These are phyloP conservation scores for Carcharodon carcharias DNA, from an alignment of 2,797 vertebrate species.

Conservation along the genomic window DNA sequence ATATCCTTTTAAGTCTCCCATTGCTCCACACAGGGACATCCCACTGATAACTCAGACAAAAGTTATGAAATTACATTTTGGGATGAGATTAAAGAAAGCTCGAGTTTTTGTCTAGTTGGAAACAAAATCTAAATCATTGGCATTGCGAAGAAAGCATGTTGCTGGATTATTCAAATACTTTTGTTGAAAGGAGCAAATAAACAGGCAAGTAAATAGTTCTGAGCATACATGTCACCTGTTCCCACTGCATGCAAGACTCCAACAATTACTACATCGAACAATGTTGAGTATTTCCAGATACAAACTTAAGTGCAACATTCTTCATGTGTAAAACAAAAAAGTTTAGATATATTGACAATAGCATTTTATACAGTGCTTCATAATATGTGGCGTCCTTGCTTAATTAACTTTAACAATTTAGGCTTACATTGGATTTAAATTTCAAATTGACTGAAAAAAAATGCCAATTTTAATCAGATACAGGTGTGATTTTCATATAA, in stretches of 20 bases:
- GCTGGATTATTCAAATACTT: neutral
- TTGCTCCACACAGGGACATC: neutral
- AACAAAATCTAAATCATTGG: neutral
- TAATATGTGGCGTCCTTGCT: neutral
- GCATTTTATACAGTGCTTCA: neutral
- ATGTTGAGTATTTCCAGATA: neutral
- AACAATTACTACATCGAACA: neutral
- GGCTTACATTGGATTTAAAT: neutral
- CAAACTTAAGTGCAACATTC: neutral
- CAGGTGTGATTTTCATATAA: neutral
- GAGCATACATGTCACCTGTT: neutral
- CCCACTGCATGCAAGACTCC: neutral
- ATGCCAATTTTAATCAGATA: neutral
- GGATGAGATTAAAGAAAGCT: neutral
- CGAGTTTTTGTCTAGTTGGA: neutral
- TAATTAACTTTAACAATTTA: neutral
- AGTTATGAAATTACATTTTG: neutral
- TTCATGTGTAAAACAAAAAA: neutral
- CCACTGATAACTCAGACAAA: neutral
- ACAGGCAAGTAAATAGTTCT: neutral
- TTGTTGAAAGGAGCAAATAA: neutral
- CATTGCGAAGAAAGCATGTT: neutral
- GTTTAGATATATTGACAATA: too few species aligned
- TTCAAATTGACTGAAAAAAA: neutral
- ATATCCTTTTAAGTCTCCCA: conserved; percentile 13